These are phyloP conservation scores for Lysiphlebus fabarum DNA, from an alignment of 1,140 invertebrate species.

Conservation along the genomic window DNA sequence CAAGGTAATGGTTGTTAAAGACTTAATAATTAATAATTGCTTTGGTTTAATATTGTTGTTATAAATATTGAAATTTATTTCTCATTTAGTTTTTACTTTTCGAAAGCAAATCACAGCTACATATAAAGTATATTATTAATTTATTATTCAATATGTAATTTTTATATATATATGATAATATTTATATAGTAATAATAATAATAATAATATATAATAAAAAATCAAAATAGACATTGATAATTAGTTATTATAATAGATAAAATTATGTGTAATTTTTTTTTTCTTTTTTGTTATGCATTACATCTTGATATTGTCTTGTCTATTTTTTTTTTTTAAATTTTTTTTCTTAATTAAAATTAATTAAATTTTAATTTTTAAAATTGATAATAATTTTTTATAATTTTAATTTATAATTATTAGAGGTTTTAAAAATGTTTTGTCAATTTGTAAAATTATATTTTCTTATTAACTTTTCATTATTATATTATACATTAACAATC, in stretches of 20 bases:
- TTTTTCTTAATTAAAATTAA: no score
- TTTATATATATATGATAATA: slow-evolving; percentile 29
- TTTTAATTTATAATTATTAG: no score
- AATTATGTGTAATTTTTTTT: slow-evolving; percentile 50
- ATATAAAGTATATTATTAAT: slow-evolving; percentile 52
- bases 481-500: no score
- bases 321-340: neutral
- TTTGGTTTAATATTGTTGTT: slow-evolving; percentile 44
- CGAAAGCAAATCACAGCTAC: slow-evolving; percentile 57
- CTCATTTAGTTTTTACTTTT: slow-evolving; percentile 54
- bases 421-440: no score
- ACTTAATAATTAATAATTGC: no score
- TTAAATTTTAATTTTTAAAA: no score
- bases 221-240: slow-evolving; percentile 32
- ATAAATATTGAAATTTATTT: slow-evolving; percentile 46
- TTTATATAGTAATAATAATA: slow-evolving; percentile 40
- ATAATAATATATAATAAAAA: slow-evolving; percentile 35
- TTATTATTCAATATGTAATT: slow-evolving; percentile 46
- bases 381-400: no score
- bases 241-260: slow-evolving; percentile 50
- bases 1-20: no score
- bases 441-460: no score
- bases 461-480: no score
- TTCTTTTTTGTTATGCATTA: neutral
- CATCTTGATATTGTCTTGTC: no score